A percentile compares a stretch with the other conserved stretches of the same genome.
Conservation (phyloP, 2,888 invertebrate genomes). For the Morpho achilles region DNA sequence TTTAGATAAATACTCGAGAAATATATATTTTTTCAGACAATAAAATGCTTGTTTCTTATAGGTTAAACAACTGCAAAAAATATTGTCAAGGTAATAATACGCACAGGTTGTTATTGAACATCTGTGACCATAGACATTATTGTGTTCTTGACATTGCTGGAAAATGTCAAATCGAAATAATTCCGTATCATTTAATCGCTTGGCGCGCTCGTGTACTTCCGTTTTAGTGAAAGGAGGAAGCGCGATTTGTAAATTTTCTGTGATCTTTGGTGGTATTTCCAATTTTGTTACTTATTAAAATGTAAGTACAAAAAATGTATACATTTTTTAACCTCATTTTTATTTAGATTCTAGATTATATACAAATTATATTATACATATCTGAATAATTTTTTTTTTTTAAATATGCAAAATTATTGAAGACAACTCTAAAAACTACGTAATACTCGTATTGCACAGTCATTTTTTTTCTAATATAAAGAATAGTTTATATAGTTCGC, state of each 20-base stretch:
- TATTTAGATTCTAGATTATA: not conserved
- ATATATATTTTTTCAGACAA: no score
- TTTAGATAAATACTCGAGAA: no score
- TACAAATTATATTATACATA: no score
- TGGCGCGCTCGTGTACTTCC: conserved; percentile 22
- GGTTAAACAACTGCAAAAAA: no score
- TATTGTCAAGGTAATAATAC: no score
- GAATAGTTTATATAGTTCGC: no score
- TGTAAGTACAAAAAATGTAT: not conserved
- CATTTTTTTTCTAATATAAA: no score
- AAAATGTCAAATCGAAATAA: conserved; percentile 3
- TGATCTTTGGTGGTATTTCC: not conserved
- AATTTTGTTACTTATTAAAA: not conserved
- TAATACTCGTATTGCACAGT: no score
- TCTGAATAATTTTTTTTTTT: not conserved
- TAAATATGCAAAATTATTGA: not conserved
- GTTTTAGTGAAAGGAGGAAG: conserved; percentile 1
- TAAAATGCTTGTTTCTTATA: no score
- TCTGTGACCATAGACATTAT: no score
- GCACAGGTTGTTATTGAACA: no score
- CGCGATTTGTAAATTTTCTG: conserved; percentile 9
- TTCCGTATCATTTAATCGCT: conserved; percentile 15
- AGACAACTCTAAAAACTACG: no score
- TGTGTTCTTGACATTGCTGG: not conserved
- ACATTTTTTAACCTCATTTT: not conserved